These are phyloP conservation scores for Coremacera marginata DNA, from an alignment of 2,888 invertebrate genomes.

Conservation along the genomic window DNA sequence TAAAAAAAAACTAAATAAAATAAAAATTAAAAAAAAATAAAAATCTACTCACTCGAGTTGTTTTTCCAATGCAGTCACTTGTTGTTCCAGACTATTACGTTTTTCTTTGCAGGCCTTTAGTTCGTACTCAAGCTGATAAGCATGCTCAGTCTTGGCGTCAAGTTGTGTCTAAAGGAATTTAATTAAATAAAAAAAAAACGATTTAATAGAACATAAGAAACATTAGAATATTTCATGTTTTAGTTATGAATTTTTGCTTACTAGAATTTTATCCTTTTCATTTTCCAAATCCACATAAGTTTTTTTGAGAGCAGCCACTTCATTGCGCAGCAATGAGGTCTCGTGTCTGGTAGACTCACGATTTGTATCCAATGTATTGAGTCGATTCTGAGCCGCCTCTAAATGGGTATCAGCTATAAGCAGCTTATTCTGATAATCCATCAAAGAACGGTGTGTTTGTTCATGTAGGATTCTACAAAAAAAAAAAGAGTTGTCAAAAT, in stretches of 20 bases:
- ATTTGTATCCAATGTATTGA: constrained; percentile 73
- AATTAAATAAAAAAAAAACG: constrained; percentile 25
- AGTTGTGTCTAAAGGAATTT: constrained; percentile 71
- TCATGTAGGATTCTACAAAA: constrained; percentile 77
- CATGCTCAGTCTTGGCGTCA: constrained; percentile 80
- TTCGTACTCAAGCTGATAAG: constrained; percentile 76
- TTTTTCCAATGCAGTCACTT: constrained; percentile 72
- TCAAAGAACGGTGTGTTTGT: constrained; percentile 80
- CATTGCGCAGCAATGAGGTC: constrained; percentile 74
- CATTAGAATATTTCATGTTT: neutral
- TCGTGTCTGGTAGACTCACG: constrained; percentile 75
- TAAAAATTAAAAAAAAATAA: neutral
- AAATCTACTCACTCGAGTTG: constrained; percentile 70
- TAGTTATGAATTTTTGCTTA: constrained; percentile 53
- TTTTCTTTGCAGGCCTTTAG: constrained; percentile 73
- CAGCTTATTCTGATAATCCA: constrained; percentile 78
- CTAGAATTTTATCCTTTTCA: constrained; percentile 78
- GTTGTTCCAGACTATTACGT: constrained; percentile 72
- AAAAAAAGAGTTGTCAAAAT: neutral
- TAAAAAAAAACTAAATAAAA: constrained; percentile 13
- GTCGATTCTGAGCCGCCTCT: constrained; percentile 73
- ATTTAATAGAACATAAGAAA: too few species aligned
- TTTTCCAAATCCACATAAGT: constrained; percentile 77
- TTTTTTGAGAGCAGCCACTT: constrained; percentile 75
- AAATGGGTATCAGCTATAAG: constrained; percentile 76